Conservation (phyloP, 2,888 invertebrate species). For the Hyalella azteca region DNA sequence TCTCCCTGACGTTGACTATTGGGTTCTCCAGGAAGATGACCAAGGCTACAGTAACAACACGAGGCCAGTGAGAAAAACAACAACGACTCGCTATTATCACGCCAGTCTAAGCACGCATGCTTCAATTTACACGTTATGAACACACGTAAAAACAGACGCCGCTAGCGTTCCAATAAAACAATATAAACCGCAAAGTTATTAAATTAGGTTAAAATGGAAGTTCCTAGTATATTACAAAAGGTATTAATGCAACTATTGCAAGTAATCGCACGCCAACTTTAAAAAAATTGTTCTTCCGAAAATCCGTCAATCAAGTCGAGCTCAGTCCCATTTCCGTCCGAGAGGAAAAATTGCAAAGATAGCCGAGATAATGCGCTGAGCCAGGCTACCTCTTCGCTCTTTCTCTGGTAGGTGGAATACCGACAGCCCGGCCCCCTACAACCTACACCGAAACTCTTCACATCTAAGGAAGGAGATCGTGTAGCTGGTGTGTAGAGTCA, state of each 20-base stretch:
- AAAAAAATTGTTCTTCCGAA: too few species aligned
- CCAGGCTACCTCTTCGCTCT: too few species aligned
- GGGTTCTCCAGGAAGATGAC: neutral
- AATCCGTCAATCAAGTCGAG: too few species aligned
- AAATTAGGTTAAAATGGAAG: constrained; percentile 12
- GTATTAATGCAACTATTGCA: constrained; percentile 8
- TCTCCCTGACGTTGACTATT: neutral
- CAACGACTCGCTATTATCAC: neutral
- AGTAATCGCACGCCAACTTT: neutral
- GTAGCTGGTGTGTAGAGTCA: too few species aligned
- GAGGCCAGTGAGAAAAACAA: neutral
- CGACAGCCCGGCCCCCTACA: neutral
- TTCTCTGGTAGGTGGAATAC: neutral
- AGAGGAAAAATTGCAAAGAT: too few species aligned
- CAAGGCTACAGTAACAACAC: neutral
- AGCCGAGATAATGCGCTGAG: too few species aligned
- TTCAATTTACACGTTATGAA: neutral
- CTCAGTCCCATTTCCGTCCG: too few species aligned
- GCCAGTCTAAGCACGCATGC: neutral
- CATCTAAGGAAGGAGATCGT: constrained; percentile 8
- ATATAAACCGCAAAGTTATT: neutral
- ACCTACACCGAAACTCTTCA: constrained; percentile 12
- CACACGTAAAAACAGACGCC: constrained; percentile 11
- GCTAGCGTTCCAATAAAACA: neutral
- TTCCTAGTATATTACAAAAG: constrained; percentile 13